Percentiles rank a stretch among this genome's conserved stretches.
Conservation (phyloP, 2,797 vertebrate genomes). For the Lithobates sylvaticus region DNA sequence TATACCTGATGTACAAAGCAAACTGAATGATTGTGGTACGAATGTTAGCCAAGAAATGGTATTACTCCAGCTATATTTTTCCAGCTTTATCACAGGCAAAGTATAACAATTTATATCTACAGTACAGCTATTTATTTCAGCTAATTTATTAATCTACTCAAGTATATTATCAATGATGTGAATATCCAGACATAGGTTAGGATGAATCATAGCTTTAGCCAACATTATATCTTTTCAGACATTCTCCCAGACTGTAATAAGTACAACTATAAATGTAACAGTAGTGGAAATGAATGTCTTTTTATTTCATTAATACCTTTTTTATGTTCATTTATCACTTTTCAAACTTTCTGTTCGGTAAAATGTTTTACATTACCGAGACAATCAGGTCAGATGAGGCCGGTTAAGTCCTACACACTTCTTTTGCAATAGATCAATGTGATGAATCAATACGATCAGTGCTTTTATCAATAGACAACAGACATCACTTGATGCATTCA, state of each 20-base stretch:
- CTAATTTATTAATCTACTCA: not conserved
- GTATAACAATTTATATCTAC: not conserved
- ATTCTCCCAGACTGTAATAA: not conserved
- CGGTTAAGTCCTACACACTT: not conserved
- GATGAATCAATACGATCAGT: not conserved
- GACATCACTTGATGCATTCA: no score
- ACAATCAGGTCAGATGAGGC: not conserved
- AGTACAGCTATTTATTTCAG: not conserved
- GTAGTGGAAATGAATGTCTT: not conserved
- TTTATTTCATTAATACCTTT: not conserved
- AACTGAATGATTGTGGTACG: not conserved
- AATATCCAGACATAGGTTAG: not conserved
- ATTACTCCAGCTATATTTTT: not conserved
- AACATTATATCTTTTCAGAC: not conserved
- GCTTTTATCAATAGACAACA: no score
- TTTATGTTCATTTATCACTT: not conserved
- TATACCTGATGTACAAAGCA: not conserved
- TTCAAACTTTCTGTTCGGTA: not conserved
- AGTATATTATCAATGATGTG: not conserved
- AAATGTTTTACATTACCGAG: not conserved
- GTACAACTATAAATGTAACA: not conserved
- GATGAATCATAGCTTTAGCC: not conserved
- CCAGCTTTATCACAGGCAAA: not conserved
- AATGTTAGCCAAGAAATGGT: not conserved
- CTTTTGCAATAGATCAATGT: not conserved